A percentile compares a stretch with the other conserved stretches of the same genome.
These are phyloP conservation scores for Erebia palarica DNA, from an alignment of 2,888 invertebrate species.

Conservation along the genomic window DNA sequence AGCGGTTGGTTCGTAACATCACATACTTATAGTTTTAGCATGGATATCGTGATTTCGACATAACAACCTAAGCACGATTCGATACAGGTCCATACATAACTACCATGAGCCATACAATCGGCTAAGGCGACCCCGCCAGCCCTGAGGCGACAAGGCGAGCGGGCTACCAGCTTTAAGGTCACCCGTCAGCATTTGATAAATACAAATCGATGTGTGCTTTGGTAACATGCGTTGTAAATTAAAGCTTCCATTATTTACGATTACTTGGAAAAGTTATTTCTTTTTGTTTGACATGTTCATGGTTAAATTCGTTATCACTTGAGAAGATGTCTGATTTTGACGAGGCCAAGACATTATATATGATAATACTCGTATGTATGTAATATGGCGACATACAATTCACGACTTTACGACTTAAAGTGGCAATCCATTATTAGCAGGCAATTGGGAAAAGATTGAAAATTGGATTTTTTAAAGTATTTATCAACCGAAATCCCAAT, in stretches of 20 bases:
- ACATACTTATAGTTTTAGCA: too few species aligned
- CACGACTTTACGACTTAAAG: too few species aligned
- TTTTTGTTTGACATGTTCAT: not conserved
- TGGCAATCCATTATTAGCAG: too few species aligned
- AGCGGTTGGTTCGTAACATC: too few species aligned
- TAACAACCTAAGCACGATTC: not conserved
- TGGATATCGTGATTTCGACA: not conserved
- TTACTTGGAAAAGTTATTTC: not conserved
- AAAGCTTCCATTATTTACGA: not conserved
- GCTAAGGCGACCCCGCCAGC: slow-evolving; percentile 28
- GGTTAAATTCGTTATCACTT: not conserved
- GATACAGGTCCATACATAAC: slow-evolving; percentile 8
- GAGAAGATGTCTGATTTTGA: not conserved
- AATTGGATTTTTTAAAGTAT: too few species aligned
- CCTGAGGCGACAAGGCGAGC: slow-evolving; percentile 36
- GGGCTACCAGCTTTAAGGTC: slow-evolving; percentile 36
- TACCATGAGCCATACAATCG: slow-evolving; percentile 12
- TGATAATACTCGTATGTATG: too few species aligned
- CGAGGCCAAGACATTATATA: too few species aligned
- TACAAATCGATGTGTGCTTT: slow-evolving; percentile 2
- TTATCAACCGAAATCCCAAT: too few species aligned
- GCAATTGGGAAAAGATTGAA: too few species aligned
- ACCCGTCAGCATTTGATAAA: slow-evolving; percentile 12
- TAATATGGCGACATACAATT: too few species aligned
- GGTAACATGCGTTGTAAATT: slow-evolving; percentile 1